These are phyloP conservation scores for Neelides sp. DNA, from an alignment of 1,140 invertebrate genomes.

Conservation along the genomic window DNA sequence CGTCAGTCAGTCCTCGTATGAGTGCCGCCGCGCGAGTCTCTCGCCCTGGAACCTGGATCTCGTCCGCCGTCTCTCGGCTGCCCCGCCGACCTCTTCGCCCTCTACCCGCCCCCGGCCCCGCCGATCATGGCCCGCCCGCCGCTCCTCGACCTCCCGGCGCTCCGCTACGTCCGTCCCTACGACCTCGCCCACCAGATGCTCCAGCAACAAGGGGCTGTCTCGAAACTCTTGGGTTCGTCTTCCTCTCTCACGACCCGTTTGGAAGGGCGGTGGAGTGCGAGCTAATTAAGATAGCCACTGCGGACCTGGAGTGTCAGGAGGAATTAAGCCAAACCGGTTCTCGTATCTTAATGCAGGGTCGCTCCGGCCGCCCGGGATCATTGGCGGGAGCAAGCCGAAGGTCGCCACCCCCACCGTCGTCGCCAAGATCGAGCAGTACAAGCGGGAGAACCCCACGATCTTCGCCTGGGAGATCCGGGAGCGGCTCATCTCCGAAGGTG, in stretches of 20 bases:
- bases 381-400: conserved; percentile 96
- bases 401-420: conserved; percentile 93
- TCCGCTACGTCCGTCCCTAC: conserved; percentile 64
- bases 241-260: not conserved
- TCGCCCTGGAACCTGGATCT: conserved; percentile 51
- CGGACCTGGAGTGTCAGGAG: no score
- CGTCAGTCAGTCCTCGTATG: conserved; percentile 27
- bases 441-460: conserved; percentile 92
- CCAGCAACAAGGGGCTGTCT: conserved; percentile 78
- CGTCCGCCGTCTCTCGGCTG: conserved; percentile 59
- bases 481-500: conserved; percentile 86
- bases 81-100: conserved; percentile 30
- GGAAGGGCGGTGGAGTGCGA: not conserved
- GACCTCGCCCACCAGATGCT: conserved; percentile 77
- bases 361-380: conserved; percentile 81
- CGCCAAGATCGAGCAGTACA: conserved; percentile 91
- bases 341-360: conserved; percentile 60
- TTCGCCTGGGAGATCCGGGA: conserved; percentile 95
- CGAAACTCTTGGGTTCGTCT: conserved; percentile 68
- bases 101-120: conserved; percentile 49
- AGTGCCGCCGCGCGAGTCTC: conserved; percentile 49
- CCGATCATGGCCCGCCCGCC: conserved; percentile 45
- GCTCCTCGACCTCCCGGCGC: conserved; percentile 4
- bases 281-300: no score
- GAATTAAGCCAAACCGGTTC: no score